Percentiles rank a stretch among this genome's conserved stretches.
These are phyloP conservation scores for Rhagoletis zephyria DNA, from an alignment of 1,140 invertebrate species.

Conservation along the genomic window DNA sequence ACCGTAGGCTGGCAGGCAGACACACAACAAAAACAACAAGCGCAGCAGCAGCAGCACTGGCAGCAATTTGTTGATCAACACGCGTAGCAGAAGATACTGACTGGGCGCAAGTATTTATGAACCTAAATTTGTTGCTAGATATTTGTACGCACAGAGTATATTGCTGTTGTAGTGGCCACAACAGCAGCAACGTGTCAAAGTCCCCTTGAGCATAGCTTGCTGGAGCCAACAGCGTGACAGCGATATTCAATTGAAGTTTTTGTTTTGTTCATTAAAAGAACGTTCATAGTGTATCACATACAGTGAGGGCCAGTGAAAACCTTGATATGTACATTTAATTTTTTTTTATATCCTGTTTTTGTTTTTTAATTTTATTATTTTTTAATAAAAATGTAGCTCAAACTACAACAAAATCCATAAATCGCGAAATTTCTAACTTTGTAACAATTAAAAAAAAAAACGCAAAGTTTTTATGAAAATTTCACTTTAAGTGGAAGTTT, in stretches of 20 bases:
- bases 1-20: slow-evolving; percentile 63
- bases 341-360: too few relatives aligned
- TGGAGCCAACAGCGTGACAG: neutral
- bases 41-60: neutral
- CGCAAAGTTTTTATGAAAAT: too few relatives aligned
- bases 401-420: too few relatives aligned
- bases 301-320: too few relatives aligned
- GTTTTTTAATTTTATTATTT: too few relatives aligned
- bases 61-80: slow-evolving; percentile 25
- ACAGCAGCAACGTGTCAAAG: neutral
- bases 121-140: neutral
- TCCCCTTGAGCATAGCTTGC: neutral
- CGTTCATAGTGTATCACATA: too few relatives aligned
- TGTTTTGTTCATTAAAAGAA: neutral
- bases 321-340: too few relatives aligned
- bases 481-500: too few relatives aligned
- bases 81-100: slow-evolving; percentile 8
- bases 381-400: too few relatives aligned
- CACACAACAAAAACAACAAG: slow-evolving; percentile 40
- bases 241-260: slow-evolving; percentile 6
- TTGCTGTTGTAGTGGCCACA: neutral
- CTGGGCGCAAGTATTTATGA: neutral
- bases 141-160: neutral
- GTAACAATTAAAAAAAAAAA: too few relatives aligned
- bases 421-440: too few relatives aligned